Percentiles rank a stretch among this genome's conserved stretches.
These are phyloP conservation scores for Philopotamus ludificatus DNA, from an alignment of 1,140 invertebrate species.

Conservation along the genomic window DNA sequence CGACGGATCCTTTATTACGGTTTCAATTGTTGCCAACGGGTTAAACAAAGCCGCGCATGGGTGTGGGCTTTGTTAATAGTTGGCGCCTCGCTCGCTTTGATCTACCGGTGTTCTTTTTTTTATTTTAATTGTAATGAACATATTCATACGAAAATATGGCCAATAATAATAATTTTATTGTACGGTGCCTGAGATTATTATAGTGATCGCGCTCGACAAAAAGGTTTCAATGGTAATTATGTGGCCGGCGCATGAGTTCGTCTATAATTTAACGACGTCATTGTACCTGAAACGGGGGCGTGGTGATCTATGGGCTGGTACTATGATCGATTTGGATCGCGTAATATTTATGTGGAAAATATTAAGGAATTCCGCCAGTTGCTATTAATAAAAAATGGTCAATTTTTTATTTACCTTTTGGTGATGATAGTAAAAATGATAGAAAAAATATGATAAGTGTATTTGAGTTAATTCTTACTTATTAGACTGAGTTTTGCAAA, in stretches of 20 bases:
- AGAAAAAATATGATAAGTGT: no score
- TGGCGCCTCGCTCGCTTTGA: slow-evolving; percentile 36
- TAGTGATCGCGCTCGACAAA: slow-evolving; percentile 36
- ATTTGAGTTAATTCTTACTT: no score
- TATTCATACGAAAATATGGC: slow-evolving; percentile 36
- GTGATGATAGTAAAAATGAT: no score
- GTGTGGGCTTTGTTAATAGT: slow-evolving; percentile 23
- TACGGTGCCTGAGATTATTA: slow-evolving; percentile 34
- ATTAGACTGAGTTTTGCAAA: no score
- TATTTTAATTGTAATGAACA: slow-evolving; percentile 13
- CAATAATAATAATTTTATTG: slow-evolving; percentile 41
- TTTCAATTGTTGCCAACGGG: slow-evolving; percentile 21
- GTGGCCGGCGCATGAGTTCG: slow-evolving; percentile 25
- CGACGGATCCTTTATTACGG: slow-evolving; percentile 15
- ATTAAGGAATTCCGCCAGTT: no score
- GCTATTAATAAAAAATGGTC: no score
- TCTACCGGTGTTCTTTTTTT: slow-evolving; percentile 30
- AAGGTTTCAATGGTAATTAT: slow-evolving; percentile 39
- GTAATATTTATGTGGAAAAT: no score
- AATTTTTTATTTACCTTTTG: no score
- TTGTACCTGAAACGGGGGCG: slow-evolving; percentile 32
- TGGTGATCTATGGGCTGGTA: slow-evolving; percentile 1
- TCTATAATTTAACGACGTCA: slow-evolving; percentile 41
- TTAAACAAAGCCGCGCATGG: slow-evolving; percentile 17
- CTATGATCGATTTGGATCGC: no score